phyloP scores from a whole-genome alignment of 1,140 invertebrate genomes.

The Drosophila orena region DNA sequence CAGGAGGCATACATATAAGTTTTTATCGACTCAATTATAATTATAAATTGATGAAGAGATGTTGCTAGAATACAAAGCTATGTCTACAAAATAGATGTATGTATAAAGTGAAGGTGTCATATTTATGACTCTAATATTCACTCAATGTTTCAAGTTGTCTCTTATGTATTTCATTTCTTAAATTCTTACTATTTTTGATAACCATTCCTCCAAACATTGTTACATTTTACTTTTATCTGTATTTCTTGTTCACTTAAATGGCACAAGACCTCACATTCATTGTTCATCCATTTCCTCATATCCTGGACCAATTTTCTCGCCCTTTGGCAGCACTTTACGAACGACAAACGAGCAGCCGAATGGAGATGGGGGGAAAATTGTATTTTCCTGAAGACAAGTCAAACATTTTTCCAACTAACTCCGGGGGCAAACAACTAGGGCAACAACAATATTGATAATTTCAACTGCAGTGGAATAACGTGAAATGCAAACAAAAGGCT shows the following conservation, averaged over 20 bases:
- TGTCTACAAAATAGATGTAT: too few relatives aligned
- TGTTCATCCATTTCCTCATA: background rate
- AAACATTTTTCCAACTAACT: conserved; percentile 57
- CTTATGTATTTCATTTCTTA: too few relatives aligned
- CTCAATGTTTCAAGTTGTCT: background rate
- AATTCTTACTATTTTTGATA: too few relatives aligned
- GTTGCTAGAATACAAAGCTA: too few relatives aligned
- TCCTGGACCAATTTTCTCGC: background rate
- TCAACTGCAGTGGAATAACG: conserved; percentile 59
- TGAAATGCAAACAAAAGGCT: conserved; percentile 60
- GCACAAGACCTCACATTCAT: background rate
- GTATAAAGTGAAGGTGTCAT: too few relatives aligned
- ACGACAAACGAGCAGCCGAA: conserved; percentile 12
- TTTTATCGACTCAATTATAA: background rate
- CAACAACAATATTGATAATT: conserved; percentile 66
- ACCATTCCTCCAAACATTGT: too few relatives aligned
- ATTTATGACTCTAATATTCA: too few relatives aligned
- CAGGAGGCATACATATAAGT: conserved; percentile 10
- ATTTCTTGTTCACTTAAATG: background rate
- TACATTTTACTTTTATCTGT: too few relatives aligned
- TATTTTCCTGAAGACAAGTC: conserved; percentile 41
- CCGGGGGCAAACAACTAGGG: conserved; percentile 17
- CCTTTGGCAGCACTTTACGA: conserved; percentile 18
- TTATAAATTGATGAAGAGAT: background rate
- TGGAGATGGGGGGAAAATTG: conserved; percentile 18